Conservation (phyloP, 2,888 invertebrate genomes). For the Lasioglossum lativentre region DNA sequence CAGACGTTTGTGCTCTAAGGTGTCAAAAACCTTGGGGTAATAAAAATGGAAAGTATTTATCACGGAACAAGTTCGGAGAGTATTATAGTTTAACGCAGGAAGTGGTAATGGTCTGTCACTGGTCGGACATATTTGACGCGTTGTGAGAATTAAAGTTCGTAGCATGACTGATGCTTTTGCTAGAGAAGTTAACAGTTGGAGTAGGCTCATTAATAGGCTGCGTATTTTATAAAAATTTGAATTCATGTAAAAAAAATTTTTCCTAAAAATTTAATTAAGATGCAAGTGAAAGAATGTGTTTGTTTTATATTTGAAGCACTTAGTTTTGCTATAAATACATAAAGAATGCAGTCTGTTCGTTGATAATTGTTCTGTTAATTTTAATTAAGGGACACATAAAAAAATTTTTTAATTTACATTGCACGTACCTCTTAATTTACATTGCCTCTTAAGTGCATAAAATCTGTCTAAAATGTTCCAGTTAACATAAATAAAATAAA, state of each 20-base stretch:
- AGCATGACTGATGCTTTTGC: neutral
- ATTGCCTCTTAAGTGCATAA: too few relatives aligned
- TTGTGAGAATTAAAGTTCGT: neutral
- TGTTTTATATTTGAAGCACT: too few relatives aligned
- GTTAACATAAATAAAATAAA: too few relatives aligned
- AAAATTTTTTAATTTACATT: too few relatives aligned
- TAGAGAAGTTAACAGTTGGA: neutral
- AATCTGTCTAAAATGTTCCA: too few relatives aligned
- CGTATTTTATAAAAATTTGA: too few relatives aligned
- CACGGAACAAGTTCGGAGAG: neutral
- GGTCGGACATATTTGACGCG: neutral
- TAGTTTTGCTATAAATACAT: neutral
- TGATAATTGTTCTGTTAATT: neutral
- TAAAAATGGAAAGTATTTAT: neutral
- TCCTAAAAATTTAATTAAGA: too few relatives aligned
- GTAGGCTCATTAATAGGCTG: too few relatives aligned
- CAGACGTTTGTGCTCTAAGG: neutral
- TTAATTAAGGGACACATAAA: neutral
- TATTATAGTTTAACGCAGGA: neutral
- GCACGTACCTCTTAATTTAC: too few relatives aligned
- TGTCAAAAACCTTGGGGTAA: neutral
- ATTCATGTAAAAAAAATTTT: too few relatives aligned
- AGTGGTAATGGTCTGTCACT: neutral
- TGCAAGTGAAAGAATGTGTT: too few relatives aligned
- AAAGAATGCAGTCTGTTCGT: neutral